Evolutionary conservation across 2,888 invertebrate genomes (phyloP), one percentile per base, ranked within the genome.

Genomic region (Drosophila nr. perissopoda): DNA sequence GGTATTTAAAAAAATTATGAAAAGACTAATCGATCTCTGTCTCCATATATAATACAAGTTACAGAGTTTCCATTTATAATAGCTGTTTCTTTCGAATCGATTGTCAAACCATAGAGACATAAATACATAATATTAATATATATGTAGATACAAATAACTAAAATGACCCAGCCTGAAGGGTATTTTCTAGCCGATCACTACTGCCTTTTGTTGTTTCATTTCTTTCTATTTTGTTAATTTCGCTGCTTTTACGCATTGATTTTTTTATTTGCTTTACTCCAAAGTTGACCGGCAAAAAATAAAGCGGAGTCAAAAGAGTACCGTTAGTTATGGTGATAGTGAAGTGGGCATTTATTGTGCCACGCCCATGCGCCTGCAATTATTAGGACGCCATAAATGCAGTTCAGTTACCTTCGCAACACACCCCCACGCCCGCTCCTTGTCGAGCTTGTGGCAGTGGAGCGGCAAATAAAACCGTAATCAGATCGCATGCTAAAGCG

Each of bases 401-500:
- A 78, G 80, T 82, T 82, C 80, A 80, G 65, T 82, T 80, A 80
- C 80, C 82, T 73, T 71, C 49, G 25, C 52, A n/a, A 40, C 7
- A n/a, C 42, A 18, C 51, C 6, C n/a, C 7, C 1, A 4, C 27
- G 25, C 38, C 51, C n/a, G n/a, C 27, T 31, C 25, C 38, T 8
- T 34, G 34, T 16, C 48, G 61, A 42, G 57, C 54, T 83, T 40
- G 65, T 31, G 64, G 74, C 87, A 89, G 60, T 83, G 82, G 59
- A 85, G 80, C 83, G 71, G 71, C 59, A 87, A 75, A 40, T 6
- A 51, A 73, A 75, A 62, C 45, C 70, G 90, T 84, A 86, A 86
- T 87, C 82, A 80, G 85, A 87, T 86, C 90, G 85, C 90, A 86
- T 89, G 85, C 85, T 80, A 89, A 78, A 78, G 73, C 69, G 74